A percentile compares a stretch with the other conserved stretches of the same genome.
Conservation (phyloP, 2,888 invertebrate species). For the Terebella lapidaria region DNA sequence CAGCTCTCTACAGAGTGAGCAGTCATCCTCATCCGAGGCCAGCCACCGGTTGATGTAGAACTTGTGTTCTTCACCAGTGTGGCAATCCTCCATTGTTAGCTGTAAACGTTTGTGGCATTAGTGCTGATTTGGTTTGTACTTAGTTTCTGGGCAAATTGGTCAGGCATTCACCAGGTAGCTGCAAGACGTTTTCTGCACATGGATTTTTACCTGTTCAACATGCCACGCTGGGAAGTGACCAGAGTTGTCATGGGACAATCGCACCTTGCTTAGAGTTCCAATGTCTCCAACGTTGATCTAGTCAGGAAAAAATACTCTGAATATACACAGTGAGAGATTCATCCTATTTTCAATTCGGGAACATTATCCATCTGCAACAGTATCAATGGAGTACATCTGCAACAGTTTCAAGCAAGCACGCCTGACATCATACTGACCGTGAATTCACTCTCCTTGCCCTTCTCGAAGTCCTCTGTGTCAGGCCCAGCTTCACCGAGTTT, state of each 20-base stretch:
- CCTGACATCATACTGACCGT: constrained; percentile 23
- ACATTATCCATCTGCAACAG: too few relatives aligned
- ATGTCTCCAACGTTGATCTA: constrained; percentile 38
- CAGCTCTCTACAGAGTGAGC: constrained; percentile 34
- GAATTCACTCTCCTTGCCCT: constrained; percentile 29
- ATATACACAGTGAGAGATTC: neutral
- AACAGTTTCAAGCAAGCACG: too few relatives aligned
- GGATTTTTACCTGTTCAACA: constrained; percentile 40
- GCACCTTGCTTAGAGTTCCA: constrained; percentile 43
- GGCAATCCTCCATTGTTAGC: constrained; percentile 33
- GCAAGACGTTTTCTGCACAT: too few relatives aligned
- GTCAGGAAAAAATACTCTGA: constrained; percentile 1
- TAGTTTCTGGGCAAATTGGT: too few relatives aligned
- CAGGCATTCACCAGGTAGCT: too few relatives aligned
- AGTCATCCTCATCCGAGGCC: constrained; percentile 36
- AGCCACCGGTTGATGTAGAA: constrained; percentile 43
- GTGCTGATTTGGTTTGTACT: too few relatives aligned
- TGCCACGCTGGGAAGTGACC: constrained; percentile 35
- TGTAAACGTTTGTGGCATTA: constrained; percentile 1
- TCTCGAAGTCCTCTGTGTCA: constrained; percentile 24
- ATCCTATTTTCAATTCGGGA: too few relatives aligned
- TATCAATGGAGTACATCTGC: too few relatives aligned
- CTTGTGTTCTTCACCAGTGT: constrained; percentile 33
- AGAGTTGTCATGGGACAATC: constrained; percentile 31
- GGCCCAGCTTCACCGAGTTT: constrained; percentile 27